These are phyloP conservation scores for Protonibea diacanthus DNA, from an alignment of 2,797 vertebrate genomes.

Conservation along the genomic window DNA sequence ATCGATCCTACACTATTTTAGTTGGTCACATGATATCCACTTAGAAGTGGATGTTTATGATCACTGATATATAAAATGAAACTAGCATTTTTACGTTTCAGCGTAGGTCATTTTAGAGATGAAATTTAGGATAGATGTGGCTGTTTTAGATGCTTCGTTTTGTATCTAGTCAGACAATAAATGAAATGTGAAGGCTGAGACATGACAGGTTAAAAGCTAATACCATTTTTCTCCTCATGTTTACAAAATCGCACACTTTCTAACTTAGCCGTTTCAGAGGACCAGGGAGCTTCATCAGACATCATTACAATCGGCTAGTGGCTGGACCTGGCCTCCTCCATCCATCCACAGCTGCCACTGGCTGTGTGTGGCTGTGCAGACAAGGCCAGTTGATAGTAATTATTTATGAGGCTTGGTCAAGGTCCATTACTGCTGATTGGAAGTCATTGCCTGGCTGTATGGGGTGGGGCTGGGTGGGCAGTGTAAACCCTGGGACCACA, in stretches of 20 bases:
- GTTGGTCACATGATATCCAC: background rate
- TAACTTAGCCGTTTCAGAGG: slow-evolving; percentile 17
- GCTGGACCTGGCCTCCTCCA: slow-evolving; percentile 40
- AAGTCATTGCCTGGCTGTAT: slow-evolving; percentile 75
- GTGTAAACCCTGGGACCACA: slow-evolving; percentile 62
- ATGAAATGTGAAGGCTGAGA: background rate
- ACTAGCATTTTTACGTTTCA: background rate
- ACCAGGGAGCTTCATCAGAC: slow-evolving; percentile 10
- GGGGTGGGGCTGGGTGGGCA: slow-evolving; percentile 47
- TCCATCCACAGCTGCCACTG: slow-evolving; percentile 58
- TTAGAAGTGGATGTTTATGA: background rate
- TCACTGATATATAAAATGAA: background rate
- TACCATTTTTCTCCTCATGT: slow-evolving; percentile 8
- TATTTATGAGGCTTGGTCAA: slow-evolving; percentile 85
- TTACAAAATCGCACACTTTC: slow-evolving; percentile 12
- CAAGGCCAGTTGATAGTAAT: slow-evolving; percentile 83
- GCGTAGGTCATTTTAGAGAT: background rate
- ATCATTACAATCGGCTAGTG: slow-evolving; percentile 45
- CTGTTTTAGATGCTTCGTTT: background rate
- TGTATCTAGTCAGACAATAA: background rate
- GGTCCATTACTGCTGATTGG: slow-evolving; percentile 85
- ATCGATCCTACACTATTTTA: background rate
- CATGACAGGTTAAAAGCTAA: slow-evolving; percentile 3
- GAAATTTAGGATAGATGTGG: background rate
- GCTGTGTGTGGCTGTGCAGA: slow-evolving; percentile 68